A percentile compares a stretch with the other conserved stretches of the same genome.
These are phyloP conservation scores for Didymodactylos carnosus DNA, from an alignment of 2,888 invertebrate species.

Conservation along the genomic window DNA sequence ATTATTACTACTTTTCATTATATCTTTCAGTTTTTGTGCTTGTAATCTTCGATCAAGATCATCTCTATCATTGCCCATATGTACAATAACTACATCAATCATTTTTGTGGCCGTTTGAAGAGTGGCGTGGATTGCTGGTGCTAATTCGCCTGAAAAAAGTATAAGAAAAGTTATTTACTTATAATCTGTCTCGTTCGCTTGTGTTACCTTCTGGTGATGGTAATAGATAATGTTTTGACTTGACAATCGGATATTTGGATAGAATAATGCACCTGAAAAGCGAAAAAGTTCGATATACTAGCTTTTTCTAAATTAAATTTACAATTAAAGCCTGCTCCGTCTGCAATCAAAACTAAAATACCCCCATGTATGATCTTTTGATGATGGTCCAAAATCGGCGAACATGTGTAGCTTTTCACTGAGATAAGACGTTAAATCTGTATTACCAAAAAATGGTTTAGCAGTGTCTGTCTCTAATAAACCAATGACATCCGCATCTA, in stretches of 20 bases:
- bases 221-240: constrained; percentile 30
- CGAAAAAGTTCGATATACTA: no score
- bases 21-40: constrained; percentile 24
- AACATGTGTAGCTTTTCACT: constrained; percentile 31
- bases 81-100: constrained; percentile 31
- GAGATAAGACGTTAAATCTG: constrained; percentile 33
- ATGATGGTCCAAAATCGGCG: constrained; percentile 34
- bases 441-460: constrained; percentile 35
- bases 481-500: constrained; percentile 30
- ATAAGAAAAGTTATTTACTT: not conserved
- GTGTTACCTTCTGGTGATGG: constrained; percentile 34
- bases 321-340: not conserved
- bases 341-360: constrained; percentile 19
- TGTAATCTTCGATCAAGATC: constrained; percentile 31
- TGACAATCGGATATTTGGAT: constrained; percentile 33
- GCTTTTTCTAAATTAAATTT: not conserved
- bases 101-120: constrained; percentile 16
- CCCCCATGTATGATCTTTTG: constrained; percentile 35
- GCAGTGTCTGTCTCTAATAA: constrained; percentile 34
- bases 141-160: constrained; percentile 18
- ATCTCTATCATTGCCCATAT: constrained; percentile 35
- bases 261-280: constrained; percentile 20
- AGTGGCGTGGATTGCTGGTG: constrained; percentile 33
- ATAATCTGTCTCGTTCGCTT: constrained; percentile 5
- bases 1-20: constrained; percentile 17